phyloP scores from a whole-genome alignment of 2,888 invertebrate genomes.

The Himalopsyche anomala region DNA sequence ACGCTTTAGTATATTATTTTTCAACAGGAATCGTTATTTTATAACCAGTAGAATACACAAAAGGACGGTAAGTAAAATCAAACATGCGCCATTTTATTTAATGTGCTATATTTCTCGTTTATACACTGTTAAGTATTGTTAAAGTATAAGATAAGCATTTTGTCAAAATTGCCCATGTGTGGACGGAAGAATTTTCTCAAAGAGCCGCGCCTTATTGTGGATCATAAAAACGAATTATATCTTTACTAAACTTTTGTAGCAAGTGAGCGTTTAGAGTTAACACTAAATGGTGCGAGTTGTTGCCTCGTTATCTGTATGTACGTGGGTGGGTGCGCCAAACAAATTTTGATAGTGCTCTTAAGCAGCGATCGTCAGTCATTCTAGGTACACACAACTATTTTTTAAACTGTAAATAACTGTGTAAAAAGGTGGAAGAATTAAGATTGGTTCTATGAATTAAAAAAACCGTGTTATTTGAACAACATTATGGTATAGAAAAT shows the following conservation, averaged over 20 bases:
- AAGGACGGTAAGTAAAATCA: too few species aligned
- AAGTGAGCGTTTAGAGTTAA: background rate
- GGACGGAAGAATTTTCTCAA: conserved; percentile 12
- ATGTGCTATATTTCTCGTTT: background rate
- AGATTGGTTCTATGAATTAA: too few species aligned
- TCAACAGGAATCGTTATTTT: too few species aligned
- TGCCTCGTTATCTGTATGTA: conserved; percentile 5
- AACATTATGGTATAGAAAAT: too few species aligned
- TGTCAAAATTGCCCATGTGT: background rate
- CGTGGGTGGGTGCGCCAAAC: conserved; percentile 34
- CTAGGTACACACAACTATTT: too few species aligned
- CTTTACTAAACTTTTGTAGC: background rate
- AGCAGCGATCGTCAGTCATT: background rate
- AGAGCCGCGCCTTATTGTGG: conserved; percentile 22
- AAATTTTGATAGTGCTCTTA: conserved; percentile 27
- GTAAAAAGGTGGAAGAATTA: too few species aligned
- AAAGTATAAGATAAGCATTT: background rate
- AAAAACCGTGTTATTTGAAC: too few species aligned
- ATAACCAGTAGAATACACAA: too few species aligned
- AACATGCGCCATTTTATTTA: background rate
- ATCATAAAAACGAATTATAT: conserved; percentile 6
- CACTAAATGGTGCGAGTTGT: background rate
- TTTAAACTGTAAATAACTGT: too few species aligned
- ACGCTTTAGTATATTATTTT: too few species aligned
- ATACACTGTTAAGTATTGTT: background rate